phyloP scores from a whole-genome alignment of 1,140 invertebrate genomes.

The Catajapyx aquilonaris region DNA sequence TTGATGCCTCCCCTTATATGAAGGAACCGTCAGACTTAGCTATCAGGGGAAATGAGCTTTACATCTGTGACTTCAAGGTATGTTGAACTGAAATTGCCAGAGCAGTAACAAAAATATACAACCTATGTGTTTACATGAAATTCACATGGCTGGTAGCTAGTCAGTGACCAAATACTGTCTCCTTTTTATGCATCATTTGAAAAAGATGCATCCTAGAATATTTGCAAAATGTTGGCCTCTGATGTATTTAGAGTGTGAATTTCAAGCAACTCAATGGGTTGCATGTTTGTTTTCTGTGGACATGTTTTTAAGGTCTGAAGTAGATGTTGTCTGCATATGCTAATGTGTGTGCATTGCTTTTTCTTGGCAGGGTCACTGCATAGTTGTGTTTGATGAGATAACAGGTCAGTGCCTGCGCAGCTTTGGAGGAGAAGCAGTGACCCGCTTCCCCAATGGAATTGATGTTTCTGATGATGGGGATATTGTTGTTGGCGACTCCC shows the following conservation, averaged over 20 bases:
- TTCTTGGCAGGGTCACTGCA: slow-evolving; percentile 60
- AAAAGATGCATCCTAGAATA: too few relatives aligned
- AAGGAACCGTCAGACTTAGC: slow-evolving; percentile 91
- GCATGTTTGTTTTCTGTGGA: slow-evolving; percentile 1
- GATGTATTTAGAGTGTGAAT: too few relatives aligned
- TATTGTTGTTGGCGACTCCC: slow-evolving; percentile 87
- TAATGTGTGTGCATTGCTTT: not conserved
- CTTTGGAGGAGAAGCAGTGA: slow-evolving; percentile 85
- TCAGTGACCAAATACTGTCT: too few relatives aligned
- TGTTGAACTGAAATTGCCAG: too few relatives aligned
- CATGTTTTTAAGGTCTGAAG: slow-evolving; percentile 2
- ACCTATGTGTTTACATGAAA: too few relatives aligned
- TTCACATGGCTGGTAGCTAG: too few relatives aligned
- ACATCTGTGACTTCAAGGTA: too few relatives aligned
- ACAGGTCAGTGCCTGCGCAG: slow-evolving; percentile 80
- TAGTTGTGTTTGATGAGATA: slow-evolving; percentile 83
- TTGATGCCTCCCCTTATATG: slow-evolving; percentile 93
- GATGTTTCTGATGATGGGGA: slow-evolving; percentile 84
- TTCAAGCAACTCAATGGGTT: slow-evolving; percentile 3
- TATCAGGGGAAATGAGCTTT: slow-evolving; percentile 67
- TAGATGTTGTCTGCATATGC: slow-evolving; percentile 1
- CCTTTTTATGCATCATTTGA: too few relatives aligned
- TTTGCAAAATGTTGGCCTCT: too few relatives aligned
- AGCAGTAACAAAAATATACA: too few relatives aligned
- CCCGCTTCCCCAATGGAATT: slow-evolving; percentile 93